Conservation (phyloP, 2,888 invertebrate genomes). For the Nomada ruficornis region DNA sequence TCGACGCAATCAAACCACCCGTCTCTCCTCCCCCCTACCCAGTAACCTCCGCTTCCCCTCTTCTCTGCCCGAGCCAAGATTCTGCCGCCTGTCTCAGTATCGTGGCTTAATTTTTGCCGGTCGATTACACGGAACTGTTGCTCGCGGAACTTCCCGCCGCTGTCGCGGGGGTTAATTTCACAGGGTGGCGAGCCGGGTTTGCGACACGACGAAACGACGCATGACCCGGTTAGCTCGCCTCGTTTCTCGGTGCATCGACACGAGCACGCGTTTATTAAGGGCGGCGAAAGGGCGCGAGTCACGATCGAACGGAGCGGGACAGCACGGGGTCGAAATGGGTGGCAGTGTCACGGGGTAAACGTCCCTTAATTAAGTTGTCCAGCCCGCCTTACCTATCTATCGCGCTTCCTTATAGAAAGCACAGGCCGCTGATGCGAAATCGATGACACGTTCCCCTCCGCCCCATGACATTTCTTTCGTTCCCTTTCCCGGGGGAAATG, state of each 20-base stretch:
- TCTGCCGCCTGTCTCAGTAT: neutral
- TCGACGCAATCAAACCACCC: neutral
- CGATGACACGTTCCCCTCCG: conserved; percentile 26
- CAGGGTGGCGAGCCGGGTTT: conserved; percentile 57
- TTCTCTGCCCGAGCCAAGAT: neutral
- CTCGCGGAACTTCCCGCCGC: conserved; percentile 7
- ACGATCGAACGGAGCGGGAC: neutral
- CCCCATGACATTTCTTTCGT: neutral
- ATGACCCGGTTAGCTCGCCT: conserved; percentile 65
- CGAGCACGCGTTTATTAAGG: conserved; percentile 40
- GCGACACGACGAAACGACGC: conserved; percentile 62
- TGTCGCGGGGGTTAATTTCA: conserved; percentile 63
- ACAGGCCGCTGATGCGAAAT: conserved; percentile 45
- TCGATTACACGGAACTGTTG: conserved; percentile 38
- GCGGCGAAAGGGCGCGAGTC: conserved; percentile 32
- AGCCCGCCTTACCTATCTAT: conserved; percentile 16
- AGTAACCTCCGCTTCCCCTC: too few species aligned
- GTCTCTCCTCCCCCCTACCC: too few species aligned
- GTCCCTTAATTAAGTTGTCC: conserved; percentile 60
- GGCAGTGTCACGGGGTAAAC: conserved; percentile 37
- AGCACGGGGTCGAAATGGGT: neutral
- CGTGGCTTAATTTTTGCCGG: conserved; percentile 25
- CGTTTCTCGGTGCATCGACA: conserved; percentile 47
- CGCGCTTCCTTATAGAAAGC: conserved; percentile 40
- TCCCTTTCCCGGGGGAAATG: neutral